Percentiles rank a stretch among this genome's conserved stretches.
phyloP scores from a whole-genome alignment of 2,113 vertebrate species.

The Megaceryle maxima region DNA sequence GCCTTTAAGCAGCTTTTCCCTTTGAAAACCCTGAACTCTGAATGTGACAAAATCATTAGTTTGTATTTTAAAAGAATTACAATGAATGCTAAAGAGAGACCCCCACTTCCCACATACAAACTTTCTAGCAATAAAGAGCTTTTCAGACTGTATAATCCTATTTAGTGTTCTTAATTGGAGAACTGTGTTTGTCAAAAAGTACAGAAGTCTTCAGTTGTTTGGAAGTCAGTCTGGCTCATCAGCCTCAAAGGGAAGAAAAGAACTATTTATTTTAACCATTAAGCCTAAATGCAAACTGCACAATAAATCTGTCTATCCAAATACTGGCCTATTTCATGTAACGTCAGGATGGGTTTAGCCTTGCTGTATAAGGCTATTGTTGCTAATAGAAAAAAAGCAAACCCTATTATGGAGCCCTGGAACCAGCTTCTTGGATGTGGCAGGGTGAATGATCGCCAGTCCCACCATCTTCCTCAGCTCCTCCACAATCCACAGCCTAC shows the following conservation, averaged over 20 bases:
- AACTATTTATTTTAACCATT: constrained; percentile 77
- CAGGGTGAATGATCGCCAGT: neutral
- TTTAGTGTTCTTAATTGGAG: constrained; percentile 79
- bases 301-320: constrained; percentile 76
- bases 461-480: neutral
- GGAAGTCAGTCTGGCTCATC: constrained; percentile 72
- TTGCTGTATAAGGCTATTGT: constrained; percentile 70
- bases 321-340: constrained; percentile 75
- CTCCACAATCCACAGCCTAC: neutral
- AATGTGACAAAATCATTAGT: constrained; percentile 57
- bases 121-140: constrained; percentile 74
- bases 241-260: constrained; percentile 73
- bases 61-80: constrained; percentile 65
- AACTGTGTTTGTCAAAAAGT: constrained; percentile 76
- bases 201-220: constrained; percentile 78
- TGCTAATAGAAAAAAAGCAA: constrained; percentile 51
- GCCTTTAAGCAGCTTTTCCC: constrained; percentile 58
- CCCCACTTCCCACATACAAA: constrained; percentile 68
- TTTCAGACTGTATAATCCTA: constrained; percentile 80
- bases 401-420: constrained; percentile 38
- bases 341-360: constrained; percentile 67
- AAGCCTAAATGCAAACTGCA: constrained; percentile 74
- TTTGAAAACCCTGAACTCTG: constrained; percentile 44
- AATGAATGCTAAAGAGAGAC: constrained; percentile 50
- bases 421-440: constrained; percentile 48